phyloP scores from a whole-genome alignment of 2,113 vertebrate species.

The Nycticryphes semicollaris region DNA sequence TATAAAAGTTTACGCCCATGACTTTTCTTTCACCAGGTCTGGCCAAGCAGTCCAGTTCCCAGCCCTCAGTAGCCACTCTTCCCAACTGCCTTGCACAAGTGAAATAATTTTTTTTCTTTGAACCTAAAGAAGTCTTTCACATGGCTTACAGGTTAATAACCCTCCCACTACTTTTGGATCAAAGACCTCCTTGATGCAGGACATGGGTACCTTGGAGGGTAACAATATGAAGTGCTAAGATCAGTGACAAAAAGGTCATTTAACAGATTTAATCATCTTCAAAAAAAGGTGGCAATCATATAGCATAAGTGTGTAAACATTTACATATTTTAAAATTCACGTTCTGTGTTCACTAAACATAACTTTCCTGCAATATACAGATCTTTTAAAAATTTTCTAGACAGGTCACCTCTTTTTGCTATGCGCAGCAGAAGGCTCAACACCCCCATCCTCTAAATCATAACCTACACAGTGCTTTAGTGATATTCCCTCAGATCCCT shows the following conservation, averaged over 20 bases:
- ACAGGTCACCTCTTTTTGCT: background rate
- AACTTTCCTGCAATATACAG: background rate
- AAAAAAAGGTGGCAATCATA: background rate
- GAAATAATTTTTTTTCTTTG: background rate
- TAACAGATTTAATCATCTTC: too few species aligned
- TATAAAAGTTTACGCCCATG: background rate
- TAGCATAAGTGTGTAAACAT: background rate
- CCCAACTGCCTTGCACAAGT: background rate
- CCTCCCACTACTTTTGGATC: background rate
- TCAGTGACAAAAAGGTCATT: too few species aligned
- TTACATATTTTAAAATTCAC: background rate
- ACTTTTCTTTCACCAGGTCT: background rate
- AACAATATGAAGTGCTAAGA: background rate
- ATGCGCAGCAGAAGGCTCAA: background rate
- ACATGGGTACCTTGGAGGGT: background rate
- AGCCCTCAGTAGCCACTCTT: background rate
- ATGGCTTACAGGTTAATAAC: background rate
- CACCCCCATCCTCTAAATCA: background rate
- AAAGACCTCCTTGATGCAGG: background rate
- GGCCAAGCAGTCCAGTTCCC: background rate
- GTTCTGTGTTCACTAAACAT: background rate
- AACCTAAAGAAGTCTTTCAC: background rate
- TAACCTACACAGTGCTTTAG: background rate
- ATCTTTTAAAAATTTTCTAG: background rate
- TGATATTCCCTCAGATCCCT: background rate